Evolutionary conservation across 2,113 vertebrate genomes (phyloP), one percentile per base, ranked within the genome.

Genomic region (Callipepla squamata): DNA sequence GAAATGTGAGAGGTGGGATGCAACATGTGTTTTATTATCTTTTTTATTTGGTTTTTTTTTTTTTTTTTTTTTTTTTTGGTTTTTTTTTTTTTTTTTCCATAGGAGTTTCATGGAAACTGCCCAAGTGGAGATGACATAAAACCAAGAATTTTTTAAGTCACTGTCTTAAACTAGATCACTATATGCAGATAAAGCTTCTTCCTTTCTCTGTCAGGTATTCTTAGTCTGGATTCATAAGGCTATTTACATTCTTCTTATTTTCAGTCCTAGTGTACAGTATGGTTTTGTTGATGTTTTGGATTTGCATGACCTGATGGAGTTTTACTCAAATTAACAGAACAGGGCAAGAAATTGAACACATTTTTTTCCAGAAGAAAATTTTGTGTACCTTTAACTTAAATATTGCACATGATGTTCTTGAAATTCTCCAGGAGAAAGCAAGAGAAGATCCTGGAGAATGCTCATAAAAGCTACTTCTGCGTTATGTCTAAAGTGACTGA

Each of bases 391-490:
- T 68, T 13, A 50, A 66, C 48, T 57, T 36, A 59, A 75, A 9
- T 48, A 20, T 32, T 89, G 6, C 8, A 36, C 13, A 3, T 57
- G 3, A 11, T 44, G 2, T 14, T 62, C 26, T 57, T 75, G 7
- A 86, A 88, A 80, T 65, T 85, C 30, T 76, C 67, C 14, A 68
- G 51, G 5, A 62, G 2, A 57, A 83, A 78, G 66, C 7, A 50
- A 38, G 18, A 61, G 38, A 57, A 0, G 0, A 58, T 79, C 15
- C 13, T 36, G 22, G 7, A 10, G 11, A 80, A 48, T 21, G 6
- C 42, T 58, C 11, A 1, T 70, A 51, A 59, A 7, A 13, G 12
- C 3, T 61, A 25, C 22, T 75, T 83, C 42, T 75, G 6, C 2
- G 4, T 7, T 51, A 25, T n/a, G 10, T 67, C 69, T 48, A 30